Conservation (phyloP, 2,113 vertebrate species). For the Sebastes fasciatus region DNA sequence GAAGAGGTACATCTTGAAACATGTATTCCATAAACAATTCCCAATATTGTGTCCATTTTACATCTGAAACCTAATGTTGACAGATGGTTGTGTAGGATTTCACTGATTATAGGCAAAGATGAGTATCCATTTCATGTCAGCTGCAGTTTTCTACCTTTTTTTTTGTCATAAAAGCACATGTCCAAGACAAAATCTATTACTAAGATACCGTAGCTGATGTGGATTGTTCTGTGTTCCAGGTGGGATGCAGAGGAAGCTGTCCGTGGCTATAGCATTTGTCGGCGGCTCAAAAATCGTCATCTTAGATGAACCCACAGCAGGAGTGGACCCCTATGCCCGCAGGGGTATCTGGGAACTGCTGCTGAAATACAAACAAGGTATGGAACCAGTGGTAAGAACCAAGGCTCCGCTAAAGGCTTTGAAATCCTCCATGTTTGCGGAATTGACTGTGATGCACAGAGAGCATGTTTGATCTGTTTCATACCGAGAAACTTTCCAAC, state of each 20-base stretch:
- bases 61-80: constrained; percentile 43
- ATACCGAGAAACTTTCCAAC: constrained; percentile 28
- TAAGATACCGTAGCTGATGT: neutral
- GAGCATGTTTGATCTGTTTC: constrained; percentile 33
- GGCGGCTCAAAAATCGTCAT: constrained; percentile 97
- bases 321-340: constrained; percentile 97
- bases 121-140: constrained; percentile 1
- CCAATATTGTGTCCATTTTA: constrained; percentile 33
- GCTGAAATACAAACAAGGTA: constrained; percentile 96
- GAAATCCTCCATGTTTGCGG: constrained; percentile 28
- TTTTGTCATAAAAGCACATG: neutral
- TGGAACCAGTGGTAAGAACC: constrained; percentile 31
- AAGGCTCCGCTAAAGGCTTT: constrained; percentile 12
- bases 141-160: neutral
- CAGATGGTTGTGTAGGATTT: constrained; percentile 10
- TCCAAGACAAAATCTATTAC: neutral
- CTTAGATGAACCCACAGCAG: constrained; percentile 96
- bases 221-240: constrained; percentile 79
- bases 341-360: constrained; percentile 98
- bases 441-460: constrained; percentile 11
- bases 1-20: constrained; percentile 24
- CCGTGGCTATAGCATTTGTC: constrained; percentile 96
- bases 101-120: neutral
- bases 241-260: constrained; percentile 98
- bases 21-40: constrained; percentile 46